Evolutionary conservation across 2,113 vertebrate species (phyloP).

Genomic region (Cyanoramphus novaezelandiae): DNA sequence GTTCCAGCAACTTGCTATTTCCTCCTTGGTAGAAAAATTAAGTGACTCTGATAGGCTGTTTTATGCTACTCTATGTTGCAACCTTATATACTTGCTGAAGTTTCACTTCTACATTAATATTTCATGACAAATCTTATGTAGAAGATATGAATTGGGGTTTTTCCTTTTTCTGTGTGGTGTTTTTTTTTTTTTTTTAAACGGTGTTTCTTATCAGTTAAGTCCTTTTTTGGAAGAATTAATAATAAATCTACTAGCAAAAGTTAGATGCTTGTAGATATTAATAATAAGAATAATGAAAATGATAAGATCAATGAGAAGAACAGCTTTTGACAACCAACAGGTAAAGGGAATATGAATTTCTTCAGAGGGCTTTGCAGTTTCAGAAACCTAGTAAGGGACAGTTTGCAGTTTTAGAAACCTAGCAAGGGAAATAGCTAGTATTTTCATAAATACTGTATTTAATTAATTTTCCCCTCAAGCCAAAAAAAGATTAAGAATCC

Average conservation of each 20-base stretch:
- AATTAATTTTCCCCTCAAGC: background rate
- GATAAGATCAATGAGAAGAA: background rate
- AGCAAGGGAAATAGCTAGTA: background rate
- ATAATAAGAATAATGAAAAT: background rate
- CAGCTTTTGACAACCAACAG: background rate
- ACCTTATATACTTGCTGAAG: background rate
- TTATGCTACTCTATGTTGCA: background rate
- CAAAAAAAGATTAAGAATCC: background rate
- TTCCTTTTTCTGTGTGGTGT: no score
- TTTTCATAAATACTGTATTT: background rate
- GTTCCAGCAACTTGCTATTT: background rate
- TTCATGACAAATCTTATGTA: background rate
- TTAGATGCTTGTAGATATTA: background rate
- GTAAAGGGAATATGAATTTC: background rate
- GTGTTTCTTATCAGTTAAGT: background rate
- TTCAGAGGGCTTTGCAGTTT: background rate
- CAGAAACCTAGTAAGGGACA: background rate
- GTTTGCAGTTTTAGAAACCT: background rate
- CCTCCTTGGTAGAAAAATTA: background rate
- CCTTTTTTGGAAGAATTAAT: background rate
- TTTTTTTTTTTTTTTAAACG: background rate
- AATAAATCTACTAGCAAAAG: background rate
- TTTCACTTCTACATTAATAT: background rate
- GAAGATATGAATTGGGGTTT: accelerated
- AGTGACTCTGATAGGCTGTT: background rate